Evolutionary conservation across 2,113 vertebrate species (phyloP).

Genomic region (Caracal caracal): DNA sequence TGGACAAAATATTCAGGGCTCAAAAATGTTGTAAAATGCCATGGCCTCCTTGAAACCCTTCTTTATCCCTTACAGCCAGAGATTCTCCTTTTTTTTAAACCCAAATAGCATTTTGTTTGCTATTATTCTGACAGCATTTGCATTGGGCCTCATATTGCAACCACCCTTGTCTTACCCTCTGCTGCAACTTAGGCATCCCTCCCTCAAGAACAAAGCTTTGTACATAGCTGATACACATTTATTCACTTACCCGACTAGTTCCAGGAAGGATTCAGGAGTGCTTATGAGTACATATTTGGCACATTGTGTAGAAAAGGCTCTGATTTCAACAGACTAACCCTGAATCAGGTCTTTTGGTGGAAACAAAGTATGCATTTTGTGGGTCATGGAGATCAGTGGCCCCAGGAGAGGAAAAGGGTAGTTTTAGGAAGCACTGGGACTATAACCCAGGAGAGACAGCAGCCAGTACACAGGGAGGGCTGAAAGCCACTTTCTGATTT

Average conservation of each 20-base stretch:
- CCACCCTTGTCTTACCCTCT: not conserved
- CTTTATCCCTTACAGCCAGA: not conserved
- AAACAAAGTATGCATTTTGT: not conserved
- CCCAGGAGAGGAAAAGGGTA: not conserved
- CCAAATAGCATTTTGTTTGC: not conserved
- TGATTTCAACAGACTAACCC: not conserved
- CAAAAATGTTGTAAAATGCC: not conserved
- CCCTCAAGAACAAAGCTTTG: not conserved
- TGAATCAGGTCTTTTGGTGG: not conserved
- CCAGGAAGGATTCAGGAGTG: not conserved
- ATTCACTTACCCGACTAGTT: not conserved
- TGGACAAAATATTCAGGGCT: not conserved
- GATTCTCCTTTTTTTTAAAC: not conserved
- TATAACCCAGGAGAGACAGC: not conserved
- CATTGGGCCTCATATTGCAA: not conserved
- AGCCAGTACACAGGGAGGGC: not conserved
- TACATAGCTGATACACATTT: not conserved
- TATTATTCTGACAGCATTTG: not conserved
- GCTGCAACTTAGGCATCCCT: not conserved
- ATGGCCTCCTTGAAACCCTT: not conserved
- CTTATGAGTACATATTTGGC: not conserved
- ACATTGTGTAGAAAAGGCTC: not conserved
- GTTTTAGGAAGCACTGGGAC: not conserved
- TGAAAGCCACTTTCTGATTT: not conserved
- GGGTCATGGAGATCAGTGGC: not conserved